Evolutionary conservation across 2,113 vertebrate genomes (phyloP), one percentile per base, ranked within the genome.

Genomic region (Glaucomys volans): DNA sequence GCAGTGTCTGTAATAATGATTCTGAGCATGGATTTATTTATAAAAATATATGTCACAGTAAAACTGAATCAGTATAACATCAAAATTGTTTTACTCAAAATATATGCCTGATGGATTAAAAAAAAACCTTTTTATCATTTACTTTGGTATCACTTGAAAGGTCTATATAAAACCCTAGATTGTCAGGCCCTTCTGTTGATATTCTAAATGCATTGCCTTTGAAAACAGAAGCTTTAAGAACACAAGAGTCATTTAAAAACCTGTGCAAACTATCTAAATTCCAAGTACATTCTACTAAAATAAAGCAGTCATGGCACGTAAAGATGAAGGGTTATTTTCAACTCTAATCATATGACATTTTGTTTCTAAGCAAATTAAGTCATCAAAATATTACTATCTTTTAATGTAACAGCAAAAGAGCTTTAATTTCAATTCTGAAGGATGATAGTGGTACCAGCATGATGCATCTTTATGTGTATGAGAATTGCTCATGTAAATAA

Each of bases 311-410:
- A 71, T 13, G 17, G 13, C 9, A 81, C 12, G 77, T 26, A 83
- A 95, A 18, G 35, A 67, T 40, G 17, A 67, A 79, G 11, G 82
- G 26, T 89, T 92, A 89, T 92, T 95, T 91, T 83, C 44, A 83
- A 26, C 50, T 85, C 30, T 50, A 79, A 28, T 62, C 4, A 91
- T 74, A 59, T 4, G 20, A 75, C 1, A n/a, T 57, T 94, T 86
- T 44, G 11, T 77, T 91, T 94, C 40, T 40, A 87, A 96, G 7
- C 30, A 88, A 86, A 16, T 90, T 66, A 71, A 64, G 20, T 44
- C 67, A 62, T 85, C 26, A 42, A n/a, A 82, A 82, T 88, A 72
- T 81, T 44, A 64, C 57, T 76, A 40, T 54, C 22, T 80, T 87
- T 87, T 90, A 79, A 44, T 40, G 47, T 66, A 28, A 52, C n/a